Percentiles rank a stretch among this genome's conserved stretches.
These are phyloP conservation scores for Sebastes melanostomus DNA, from an alignment of 2,797 vertebrate genomes.

Conservation along the genomic window DNA sequence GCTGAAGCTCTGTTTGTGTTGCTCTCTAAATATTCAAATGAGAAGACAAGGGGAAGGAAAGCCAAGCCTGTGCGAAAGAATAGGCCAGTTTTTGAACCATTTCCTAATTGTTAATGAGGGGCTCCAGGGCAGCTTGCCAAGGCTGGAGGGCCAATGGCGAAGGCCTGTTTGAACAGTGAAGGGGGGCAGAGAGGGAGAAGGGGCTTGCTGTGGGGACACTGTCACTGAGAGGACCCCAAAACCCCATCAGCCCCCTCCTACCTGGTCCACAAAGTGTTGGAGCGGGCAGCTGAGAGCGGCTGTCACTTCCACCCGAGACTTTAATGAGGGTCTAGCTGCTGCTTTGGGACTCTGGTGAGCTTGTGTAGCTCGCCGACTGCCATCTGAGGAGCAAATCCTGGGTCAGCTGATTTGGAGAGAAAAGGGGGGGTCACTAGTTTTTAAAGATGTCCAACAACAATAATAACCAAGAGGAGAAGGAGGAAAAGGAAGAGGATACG, in stretches of 20 bases:
- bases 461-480: slow-evolving; percentile 74
- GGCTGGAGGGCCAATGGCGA: slow-evolving; percentile 71
- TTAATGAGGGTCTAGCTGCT: slow-evolving; percentile 71
- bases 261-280: slow-evolving; percentile 73
- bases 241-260: slow-evolving; percentile 71
- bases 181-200: slow-evolving; percentile 54
- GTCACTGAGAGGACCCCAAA: slow-evolving; percentile 71
- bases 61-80: slow-evolving; percentile 84
- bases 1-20: slow-evolving; percentile 58
- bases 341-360: slow-evolving; percentile 45
- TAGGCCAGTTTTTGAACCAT: slow-evolving; percentile 89
- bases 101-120: slow-evolving; percentile 88
- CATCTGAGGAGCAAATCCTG: slow-evolving; percentile 30
- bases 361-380: slow-evolving; percentile 37
- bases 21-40: slow-evolving; percentile 86
- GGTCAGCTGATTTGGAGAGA: slow-evolving; percentile 40
- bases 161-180: slow-evolving; percentile 58
- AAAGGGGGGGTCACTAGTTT: slow-evolving; percentile 12
- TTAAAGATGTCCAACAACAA: slow-evolving; percentile 79
- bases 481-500: slow-evolving; percentile 57
- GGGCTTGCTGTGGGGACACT: slow-evolving; percentile 74
- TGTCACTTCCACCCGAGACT: slow-evolving; percentile 64
- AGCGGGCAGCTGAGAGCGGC: slow-evolving; percentile 60
- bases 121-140: slow-evolving; percentile 74
- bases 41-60: slow-evolving; percentile 77